Evolutionary conservation across 2,113 vertebrate genomes (phyloP).

Genomic region (Microtus oregoni): DNA sequence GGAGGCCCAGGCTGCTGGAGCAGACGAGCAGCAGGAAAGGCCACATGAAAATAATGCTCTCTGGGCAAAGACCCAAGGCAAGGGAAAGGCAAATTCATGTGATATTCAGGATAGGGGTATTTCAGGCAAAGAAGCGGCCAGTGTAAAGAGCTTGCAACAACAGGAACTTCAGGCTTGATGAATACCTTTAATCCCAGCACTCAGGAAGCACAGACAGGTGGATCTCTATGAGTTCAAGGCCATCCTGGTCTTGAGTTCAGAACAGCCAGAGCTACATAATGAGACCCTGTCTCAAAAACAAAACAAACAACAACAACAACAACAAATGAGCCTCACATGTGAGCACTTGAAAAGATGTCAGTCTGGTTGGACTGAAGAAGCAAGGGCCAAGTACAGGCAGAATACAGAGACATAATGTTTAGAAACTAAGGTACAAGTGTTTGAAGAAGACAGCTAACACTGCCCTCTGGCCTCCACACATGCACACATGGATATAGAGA

Average conservation of each 20-base stretch:
- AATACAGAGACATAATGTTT: background rate
- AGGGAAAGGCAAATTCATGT: background rate
- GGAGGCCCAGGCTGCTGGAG: background rate
- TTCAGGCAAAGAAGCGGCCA: background rate
- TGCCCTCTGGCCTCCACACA: background rate
- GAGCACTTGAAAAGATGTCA: background rate
- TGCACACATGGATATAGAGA: too few relatives aligned
- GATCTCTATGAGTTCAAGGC: background rate
- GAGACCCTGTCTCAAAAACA: background rate
- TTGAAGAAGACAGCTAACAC: background rate
- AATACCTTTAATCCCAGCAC: background rate
- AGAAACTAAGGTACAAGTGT: background rate
- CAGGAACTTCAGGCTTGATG: background rate
- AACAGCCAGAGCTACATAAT: too few relatives aligned
- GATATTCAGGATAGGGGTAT: background rate
- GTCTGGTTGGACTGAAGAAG: background rate
- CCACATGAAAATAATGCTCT: background rate
- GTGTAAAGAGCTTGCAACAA: background rate
- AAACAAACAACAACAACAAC: background rate
- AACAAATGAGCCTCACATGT: background rate
- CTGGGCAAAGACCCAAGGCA: background rate
- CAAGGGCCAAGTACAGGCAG: background rate
- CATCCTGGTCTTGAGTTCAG: background rate
- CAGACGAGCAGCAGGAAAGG: background rate
- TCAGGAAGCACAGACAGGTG: background rate